A percentile compares a stretch with the other conserved stretches of the same genome.
Evolutionary conservation across 1,140 invertebrate genomes (phyloP).

Genomic region (Nasonia giraulti): DNA sequence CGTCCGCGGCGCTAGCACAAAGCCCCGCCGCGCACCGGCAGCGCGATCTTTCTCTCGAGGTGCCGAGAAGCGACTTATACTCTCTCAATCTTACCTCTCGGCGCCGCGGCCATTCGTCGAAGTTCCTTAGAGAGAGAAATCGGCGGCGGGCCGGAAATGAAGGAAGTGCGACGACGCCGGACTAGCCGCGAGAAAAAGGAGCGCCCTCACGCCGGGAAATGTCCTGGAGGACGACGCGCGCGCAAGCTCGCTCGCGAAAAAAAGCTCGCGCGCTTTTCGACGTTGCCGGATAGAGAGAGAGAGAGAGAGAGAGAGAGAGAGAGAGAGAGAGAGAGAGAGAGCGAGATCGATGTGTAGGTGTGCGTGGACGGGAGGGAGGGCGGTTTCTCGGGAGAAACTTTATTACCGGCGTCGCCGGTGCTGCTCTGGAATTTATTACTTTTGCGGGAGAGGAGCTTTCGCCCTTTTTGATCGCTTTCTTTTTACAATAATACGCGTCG

Average conservation of each 20-base stretch:
- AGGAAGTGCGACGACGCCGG: constrained; percentile 45
- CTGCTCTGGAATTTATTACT: constrained; percentile 43
- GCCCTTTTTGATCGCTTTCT: constrained; percentile 32
- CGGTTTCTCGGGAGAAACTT: constrained; percentile 34
- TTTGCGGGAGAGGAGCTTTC: background rate
- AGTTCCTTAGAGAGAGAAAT: constrained; percentile 38
- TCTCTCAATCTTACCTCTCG: background rate
- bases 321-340: background rate
- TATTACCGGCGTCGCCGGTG: constrained; percentile 43
- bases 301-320: background rate
- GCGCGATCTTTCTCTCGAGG: background rate
- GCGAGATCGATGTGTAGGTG: background rate
- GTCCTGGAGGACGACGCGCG: constrained; percentile 5
- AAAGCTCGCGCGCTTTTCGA: constrained; percentile 22
- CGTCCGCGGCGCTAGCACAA: background rate
- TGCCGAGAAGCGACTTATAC: background rate
- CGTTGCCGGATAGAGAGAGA: no score
- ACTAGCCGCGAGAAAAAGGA: constrained; percentile 40
- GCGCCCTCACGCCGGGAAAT: constrained; percentile 24
- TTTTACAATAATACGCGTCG: background rate
- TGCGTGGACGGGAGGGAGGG: background rate
- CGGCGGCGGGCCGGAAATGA: constrained; percentile 45
- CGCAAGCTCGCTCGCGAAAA: constrained; percentile 22
- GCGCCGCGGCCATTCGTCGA: background rate
- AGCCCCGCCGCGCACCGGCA: background rate